Conservation (phyloP, 2,113 vertebrate species). For the Oceanodroma tethys region DNA sequence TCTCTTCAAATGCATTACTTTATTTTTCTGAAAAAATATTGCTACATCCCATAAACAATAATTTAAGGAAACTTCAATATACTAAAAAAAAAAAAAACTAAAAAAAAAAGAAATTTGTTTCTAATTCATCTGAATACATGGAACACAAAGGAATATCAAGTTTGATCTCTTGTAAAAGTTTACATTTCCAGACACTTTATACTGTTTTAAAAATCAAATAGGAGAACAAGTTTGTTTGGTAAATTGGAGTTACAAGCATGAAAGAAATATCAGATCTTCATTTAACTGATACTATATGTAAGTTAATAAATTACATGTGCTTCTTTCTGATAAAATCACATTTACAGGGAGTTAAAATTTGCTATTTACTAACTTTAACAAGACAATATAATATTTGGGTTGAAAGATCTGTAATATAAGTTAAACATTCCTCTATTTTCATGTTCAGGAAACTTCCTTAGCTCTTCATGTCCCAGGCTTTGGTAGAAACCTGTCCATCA, state of each 20-base stretch:
- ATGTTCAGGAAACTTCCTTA: not conserved
- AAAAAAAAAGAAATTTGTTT: not conserved
- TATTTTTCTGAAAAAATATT: not conserved
- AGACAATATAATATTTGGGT: not conserved
- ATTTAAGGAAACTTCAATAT: not conserved
- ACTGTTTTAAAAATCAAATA: not conserved
- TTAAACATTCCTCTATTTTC: not conserved
- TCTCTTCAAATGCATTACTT: not conserved
- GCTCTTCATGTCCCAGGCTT: not conserved
- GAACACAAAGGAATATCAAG: not conserved
- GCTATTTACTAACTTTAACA: not conserved
- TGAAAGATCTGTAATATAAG: not conserved
- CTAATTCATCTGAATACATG: not conserved
- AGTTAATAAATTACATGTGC: not conserved
- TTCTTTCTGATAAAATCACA: not conserved
- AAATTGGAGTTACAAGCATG: not conserved
- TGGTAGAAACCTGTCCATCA: constrained; percentile 1
- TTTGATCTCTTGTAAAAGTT: not conserved
- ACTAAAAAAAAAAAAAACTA: not conserved
- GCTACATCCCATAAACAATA: not conserved
- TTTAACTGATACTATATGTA: not conserved
- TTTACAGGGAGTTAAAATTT: not conserved
- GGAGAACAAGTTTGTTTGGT: not conserved
- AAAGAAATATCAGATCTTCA: not conserved
- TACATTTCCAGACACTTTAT: not conserved